Evolutionary conservation across 2,797 vertebrate species (phyloP).

Genomic region (Hippoglossus hippoglossus): DNA sequence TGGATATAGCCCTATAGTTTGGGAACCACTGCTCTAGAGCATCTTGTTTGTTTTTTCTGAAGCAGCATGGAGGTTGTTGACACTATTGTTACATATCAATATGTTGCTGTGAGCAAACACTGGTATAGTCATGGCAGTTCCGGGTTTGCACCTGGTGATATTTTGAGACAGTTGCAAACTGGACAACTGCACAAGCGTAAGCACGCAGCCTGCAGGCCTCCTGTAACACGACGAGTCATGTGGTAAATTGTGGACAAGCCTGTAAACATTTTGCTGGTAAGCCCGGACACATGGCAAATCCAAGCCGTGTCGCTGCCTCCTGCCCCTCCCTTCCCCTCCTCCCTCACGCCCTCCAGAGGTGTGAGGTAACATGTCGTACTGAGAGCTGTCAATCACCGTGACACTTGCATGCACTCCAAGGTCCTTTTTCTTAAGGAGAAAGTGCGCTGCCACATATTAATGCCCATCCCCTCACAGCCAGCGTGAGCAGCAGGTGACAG

Average conservation of each 20-base stretch:
- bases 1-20: too few species aligned
- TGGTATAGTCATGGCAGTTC: neutral
- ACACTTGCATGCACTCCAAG: slow-evolving; percentile 5
- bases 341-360: slow-evolving; percentile 4
- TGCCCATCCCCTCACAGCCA: neutral
- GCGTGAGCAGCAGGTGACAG: slow-evolving; percentile 6
- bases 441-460: neutral
- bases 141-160: neutral
- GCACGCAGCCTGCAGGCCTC: too few species aligned
- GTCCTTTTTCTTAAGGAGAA: neutral
- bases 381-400: slow-evolving; percentile 52
- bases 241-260: neutral
- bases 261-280: neutral
- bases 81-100: neutral
- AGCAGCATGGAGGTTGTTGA: neutral
- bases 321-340: neutral
- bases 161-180: neutral
- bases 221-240: neutral
- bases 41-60: neutral
- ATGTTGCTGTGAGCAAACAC: neutral
- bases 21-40: neutral
- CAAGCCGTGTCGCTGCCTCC: neutral
- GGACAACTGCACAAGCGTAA: neutral
- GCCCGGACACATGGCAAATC: neutral
- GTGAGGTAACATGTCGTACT: slow-evolving; percentile 35